These are phyloP conservation scores for Unio pictorum DNA, from an alignment of 2,888 invertebrate genomes.

Conservation along the genomic window DNA sequence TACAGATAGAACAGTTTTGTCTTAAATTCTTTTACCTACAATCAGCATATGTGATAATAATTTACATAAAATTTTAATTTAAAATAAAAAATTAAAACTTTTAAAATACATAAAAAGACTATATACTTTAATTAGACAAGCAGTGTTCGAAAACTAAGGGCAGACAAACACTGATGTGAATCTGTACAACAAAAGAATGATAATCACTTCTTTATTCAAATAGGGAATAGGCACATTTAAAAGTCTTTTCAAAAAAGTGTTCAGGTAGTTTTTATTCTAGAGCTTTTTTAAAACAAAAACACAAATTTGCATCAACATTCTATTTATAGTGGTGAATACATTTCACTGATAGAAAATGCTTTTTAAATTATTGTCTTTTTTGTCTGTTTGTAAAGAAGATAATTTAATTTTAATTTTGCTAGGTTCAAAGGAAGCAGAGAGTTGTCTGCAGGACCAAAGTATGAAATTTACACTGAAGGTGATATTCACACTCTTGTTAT, in stretches of 20 bases:
- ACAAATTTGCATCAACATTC: no score
- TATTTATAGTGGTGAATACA: not conserved
- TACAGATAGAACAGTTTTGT: no score
- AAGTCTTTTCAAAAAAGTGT: no score
- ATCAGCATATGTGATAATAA: no score
- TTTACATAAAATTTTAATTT: no score
- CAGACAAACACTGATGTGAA: not conserved
- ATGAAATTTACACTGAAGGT: conserved; percentile 93
- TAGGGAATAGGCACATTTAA: no score
- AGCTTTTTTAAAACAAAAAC: no score
- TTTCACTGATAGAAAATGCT: not conserved
- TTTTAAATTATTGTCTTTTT: not conserved
- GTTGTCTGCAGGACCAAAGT: conserved; percentile 91
- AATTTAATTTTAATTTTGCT: conserved; percentile 6
- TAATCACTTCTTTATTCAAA: not conserved
- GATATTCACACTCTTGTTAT: conserved; percentile 88
- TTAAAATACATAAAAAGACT: no score
- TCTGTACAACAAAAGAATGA: not conserved
- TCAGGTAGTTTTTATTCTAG: no score
- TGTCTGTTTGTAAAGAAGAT: not conserved
- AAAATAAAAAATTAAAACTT: no score
- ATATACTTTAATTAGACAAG: not conserved
- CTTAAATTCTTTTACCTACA: no score
- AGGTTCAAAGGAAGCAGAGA: conserved; percentile 97
- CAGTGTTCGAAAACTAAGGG: not conserved